Evolutionary conservation across 2,888 invertebrate genomes (phyloP), one percentile per base, ranked within the genome.

Genomic region (Tridacna crocea): DNA sequence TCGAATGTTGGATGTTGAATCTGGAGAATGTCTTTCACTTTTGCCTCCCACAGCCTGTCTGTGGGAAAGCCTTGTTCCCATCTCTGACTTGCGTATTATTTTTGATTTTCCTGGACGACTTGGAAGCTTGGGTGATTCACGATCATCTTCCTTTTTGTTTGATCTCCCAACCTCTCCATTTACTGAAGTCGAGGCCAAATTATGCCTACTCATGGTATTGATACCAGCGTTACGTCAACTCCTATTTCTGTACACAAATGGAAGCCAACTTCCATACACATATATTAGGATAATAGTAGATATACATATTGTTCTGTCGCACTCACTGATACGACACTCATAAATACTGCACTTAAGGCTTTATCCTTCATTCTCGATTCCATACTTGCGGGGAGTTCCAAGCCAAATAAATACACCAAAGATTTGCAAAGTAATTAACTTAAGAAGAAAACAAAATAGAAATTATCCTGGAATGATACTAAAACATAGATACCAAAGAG

Each of bases 91-190:
- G 46, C 77, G 77, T 48, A 82, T 58, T 26, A 51, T 17, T 74
- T 68, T 79, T 12, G 74, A n/a, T 68, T 77, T 77, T 24, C 51
- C 51, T 13, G 70, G 24, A 24, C 51, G 75, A 24, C 68, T 63
- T 46, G 63, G 72, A 36, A 68, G n/a, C 63, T 77, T 85, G 55
- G 75, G 82, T 17, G 82, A 85, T 60, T 80, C 82, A 36, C 55
- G 61, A 70, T 73, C 58, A 51, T 81, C 83, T 48, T 83, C 85
- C 51, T 83, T 83, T 72, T 77, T 79, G 36, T 82, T 77, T 61
- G 80, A 75, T 79, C 84, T 83, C 60, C 82, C 79, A 74, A 87
- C 72, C 70, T 89, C 88, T 68, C 89, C 89, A 88, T 88, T 88
- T 55, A 87, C 68, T 72, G 85, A 79, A 80, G 83, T 70, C 61